Evolutionary conservation across 37 sponge, comb jelly and placozoan species (phyloP), one percentile per base, ranked within the genome.

Genomic region (Dysidea cf. avara): DNA sequence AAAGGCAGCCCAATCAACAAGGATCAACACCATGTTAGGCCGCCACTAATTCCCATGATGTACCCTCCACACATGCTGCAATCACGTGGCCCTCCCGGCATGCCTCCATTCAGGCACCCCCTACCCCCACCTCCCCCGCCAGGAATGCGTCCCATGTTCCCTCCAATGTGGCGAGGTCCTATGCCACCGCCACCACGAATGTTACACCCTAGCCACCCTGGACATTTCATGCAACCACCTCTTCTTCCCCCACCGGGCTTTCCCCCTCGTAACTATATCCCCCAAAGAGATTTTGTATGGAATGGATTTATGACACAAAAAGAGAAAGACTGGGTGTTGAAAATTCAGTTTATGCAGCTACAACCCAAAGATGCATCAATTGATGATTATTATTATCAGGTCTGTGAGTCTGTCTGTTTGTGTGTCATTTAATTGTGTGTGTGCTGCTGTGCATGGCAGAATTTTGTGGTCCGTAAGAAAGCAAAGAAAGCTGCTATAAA

Each of bases 311-410:
- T 95, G 96, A 91, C 82, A 5, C 69, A 72, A 37, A 91, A 72
- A 55, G 96, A 95, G 74, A 91, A 87, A 61, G 92, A 95, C 59
- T 87, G 87, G 81, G 81, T 95, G 2, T 75, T 87, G 69, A 91
- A 91, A 65, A 72, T 95, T 18, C 91, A 90, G 49, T 69, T 95
- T 33, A 12, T 90, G 17, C 92, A 90, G 56, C 72, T 95, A 0
- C 82, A 83, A 20, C 53, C 63, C 1, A 49, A 64, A 1, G 85
- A 80, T 52, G 82, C 88, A 13, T 72, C 51, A 48, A 83, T 68
- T 36, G 96, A 95, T 2, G 96, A 95, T 68, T 95, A 87, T 64
- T 95, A 95, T 56, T 90, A 90, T 69, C 85, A 86, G 90, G 90
- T 94, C 33, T 3, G 46, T n/a, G n/a, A n/a, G n/a, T n/a, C n/a